Evolutionary conservation across 2,888 invertebrate genomes (phyloP), one percentile per base, ranked within the genome.

Genomic region (Orthosia incerta): DNA sequence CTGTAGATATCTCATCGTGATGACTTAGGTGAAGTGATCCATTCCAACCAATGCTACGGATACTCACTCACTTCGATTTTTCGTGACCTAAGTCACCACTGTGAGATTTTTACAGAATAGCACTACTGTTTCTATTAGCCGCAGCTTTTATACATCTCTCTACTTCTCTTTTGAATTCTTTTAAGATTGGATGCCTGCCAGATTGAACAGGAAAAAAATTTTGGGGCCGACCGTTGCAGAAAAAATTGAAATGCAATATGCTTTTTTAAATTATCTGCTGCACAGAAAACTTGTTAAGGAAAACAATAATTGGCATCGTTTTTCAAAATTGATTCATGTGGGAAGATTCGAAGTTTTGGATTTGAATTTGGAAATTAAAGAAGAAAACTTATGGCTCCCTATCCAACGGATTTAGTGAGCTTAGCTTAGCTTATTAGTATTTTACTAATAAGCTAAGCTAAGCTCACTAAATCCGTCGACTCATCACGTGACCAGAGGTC

Each of bases 161-260:
- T 60, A 23, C 48, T 56, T 45, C 11, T 0, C 0, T 4, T n/a
- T 55, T 61, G 5, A 18, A 26, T 13, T 13, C 31, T 51, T 63
- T 62, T 56, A 53, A 80, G 51, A 60, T 61, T 64, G 75, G 60
- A 45, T 57, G 64, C n/a, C 23, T 51, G 5, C 46, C 16, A 66
- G 46, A 26, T 13, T 55, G 46, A 31, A 16, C 26, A 50, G 45
- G 50, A 50, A 50, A 57, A 46, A 7, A 16, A 2, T 26, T 15
- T 31, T 50, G 18, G 26, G 68, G 16, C 39, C 15, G 9, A 39
- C 7, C 0, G 12, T 70, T 57, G 26, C 23, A 0, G 18, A 20
- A 7, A n/a, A 11, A 53, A 70, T 0, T 12, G 7, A 7, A 31
- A 31, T 31, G 31, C 7, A 7, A 31, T 31, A 0, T 5, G 0